Percentiles rank a stretch among this genome's conserved stretches.
Evolutionary conservation across 2,888 invertebrate genomes (phyloP).

Genomic region (Orchesellides sinensis): DNA sequence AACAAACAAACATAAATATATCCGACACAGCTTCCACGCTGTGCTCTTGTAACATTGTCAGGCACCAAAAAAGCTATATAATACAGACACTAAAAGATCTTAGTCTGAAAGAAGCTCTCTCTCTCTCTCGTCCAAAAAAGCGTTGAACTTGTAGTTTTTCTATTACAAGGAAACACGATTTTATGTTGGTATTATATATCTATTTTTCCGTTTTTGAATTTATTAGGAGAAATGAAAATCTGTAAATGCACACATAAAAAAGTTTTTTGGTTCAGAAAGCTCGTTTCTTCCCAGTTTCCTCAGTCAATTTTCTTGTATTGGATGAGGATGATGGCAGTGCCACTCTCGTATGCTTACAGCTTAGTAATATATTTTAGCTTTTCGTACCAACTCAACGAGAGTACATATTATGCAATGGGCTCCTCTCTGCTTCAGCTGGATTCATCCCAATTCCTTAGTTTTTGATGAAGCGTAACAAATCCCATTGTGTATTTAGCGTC

Average conservation of each 20-base stretch:
- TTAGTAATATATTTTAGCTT: no score
- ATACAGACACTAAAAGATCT: neutral
- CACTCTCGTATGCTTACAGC: no score
- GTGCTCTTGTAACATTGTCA: neutral
- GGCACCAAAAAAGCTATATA: neutral
- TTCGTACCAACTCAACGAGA: no score
- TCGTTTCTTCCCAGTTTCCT: neutral
- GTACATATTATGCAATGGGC: no score
- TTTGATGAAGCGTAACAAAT: constrained; percentile 61
- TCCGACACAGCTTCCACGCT: neutral
- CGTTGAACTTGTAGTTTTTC: neutral
- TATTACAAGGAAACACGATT: neutral
- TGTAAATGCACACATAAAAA: constrained; percentile 13
- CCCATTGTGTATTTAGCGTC: constrained; percentile 58
- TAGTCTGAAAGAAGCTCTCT: neutral
- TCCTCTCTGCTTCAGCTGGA: constrained; percentile 25
- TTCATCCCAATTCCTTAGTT: constrained; percentile 53
- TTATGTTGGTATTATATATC: constrained; percentile 19
- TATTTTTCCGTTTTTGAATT: constrained; percentile 23
- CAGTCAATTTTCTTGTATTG: constrained; percentile 13
- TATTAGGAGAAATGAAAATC: constrained; percentile 9
- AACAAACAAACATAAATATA: neutral
- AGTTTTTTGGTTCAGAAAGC: neutral
- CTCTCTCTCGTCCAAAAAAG: neutral
- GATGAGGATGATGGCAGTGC: neutral